phyloP scores from a whole-genome alignment of 1,140 invertebrate species.

The Sipha flava region DNA sequence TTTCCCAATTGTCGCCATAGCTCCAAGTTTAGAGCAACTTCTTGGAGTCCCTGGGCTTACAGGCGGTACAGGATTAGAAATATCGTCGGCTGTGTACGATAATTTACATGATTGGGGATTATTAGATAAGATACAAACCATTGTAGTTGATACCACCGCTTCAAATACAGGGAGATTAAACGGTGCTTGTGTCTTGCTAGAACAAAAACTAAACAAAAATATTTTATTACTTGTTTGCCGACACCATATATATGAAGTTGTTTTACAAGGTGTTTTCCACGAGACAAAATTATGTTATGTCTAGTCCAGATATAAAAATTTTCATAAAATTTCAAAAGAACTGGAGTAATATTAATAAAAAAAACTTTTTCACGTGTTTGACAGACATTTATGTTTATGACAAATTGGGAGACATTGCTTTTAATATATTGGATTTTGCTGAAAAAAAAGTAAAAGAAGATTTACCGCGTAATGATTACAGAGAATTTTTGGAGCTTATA shows the following conservation, averaged over 20 bases:
- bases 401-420: not conserved
- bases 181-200: not conserved
- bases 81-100: not conserved
- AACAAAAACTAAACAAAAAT: not conserved
- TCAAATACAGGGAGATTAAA: conserved; percentile 20
- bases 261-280: not conserved
- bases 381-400: not conserved
- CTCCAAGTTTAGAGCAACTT: not conserved
- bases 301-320: not conserved
- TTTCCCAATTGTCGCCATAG: not conserved
- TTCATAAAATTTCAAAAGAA: not conserved
- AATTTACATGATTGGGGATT: conserved; percentile 1
- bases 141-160: conserved; percentile 26
- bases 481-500: not conserved
- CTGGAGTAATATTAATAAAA: not conserved
- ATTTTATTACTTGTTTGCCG: conserved; percentile 6
- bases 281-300: not conserved
- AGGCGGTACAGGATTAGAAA: not conserved
- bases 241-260: conserved; percentile 27
- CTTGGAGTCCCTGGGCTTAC: not conserved
- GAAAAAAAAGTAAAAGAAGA: not conserved
- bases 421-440: too few species aligned
- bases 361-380: not conserved
- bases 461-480: not conserved
- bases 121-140: not conserved